Evolutionary conservation across 2,113 vertebrate genomes (phyloP).

Genomic region (Grammomys surdaster): DNA sequence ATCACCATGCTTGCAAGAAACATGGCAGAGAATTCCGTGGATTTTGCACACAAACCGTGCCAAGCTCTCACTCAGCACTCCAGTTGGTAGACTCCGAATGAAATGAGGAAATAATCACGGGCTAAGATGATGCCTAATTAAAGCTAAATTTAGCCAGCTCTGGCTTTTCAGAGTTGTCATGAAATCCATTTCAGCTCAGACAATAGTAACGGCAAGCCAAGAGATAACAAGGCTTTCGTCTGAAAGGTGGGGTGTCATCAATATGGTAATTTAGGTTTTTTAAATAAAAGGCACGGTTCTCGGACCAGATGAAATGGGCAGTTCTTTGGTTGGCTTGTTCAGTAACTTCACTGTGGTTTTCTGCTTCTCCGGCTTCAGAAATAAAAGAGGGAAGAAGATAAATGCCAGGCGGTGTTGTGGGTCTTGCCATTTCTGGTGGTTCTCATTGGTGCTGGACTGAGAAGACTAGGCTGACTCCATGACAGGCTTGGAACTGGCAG

Average conservation of each 20-base stretch:
- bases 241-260: conserved; percentile 35
- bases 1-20: conserved; percentile 49
- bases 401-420: background rate
- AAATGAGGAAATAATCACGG: conserved; percentile 61
- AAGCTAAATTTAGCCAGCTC: conserved; percentile 69
- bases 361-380: conserved; percentile 1
- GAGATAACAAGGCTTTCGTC: conserved; percentile 47
- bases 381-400: background rate
- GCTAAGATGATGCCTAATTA: conserved; percentile 69
- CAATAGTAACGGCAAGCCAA: conserved; percentile 32
- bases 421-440: background rate
- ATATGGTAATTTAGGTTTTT: conserved; percentile 41
- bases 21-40: conserved; percentile 50
- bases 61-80: conserved; percentile 65
- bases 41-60: background rate
- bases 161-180: conserved; percentile 58
- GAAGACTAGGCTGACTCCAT: too few species aligned
- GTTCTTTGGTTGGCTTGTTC: conserved; percentile 33
- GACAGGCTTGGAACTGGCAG: too few species aligned
- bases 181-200: conserved; percentile 59
- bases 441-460: background rate
- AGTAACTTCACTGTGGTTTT: background rate
- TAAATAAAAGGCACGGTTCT: background rate
- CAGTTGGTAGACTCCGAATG: background rate
- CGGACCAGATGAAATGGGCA: background rate